Evolutionary conservation across 2,113 vertebrate species (phyloP).

Genomic region (Genyomyrus donnyi): DNA sequence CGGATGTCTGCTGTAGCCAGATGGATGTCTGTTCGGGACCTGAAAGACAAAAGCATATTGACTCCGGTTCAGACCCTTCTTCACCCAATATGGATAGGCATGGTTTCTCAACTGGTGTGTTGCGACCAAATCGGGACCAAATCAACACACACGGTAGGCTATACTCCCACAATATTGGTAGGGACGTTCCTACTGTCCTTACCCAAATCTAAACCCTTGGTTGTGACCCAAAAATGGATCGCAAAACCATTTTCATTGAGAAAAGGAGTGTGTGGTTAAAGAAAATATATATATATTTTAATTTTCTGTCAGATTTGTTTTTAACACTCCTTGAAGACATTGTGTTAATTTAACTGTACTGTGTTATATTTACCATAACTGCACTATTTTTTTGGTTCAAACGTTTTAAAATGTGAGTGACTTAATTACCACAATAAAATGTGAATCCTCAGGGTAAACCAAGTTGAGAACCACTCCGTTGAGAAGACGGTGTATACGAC

Average conservation of each 20-base stretch:
- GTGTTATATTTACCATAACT: background rate
- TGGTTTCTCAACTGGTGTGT: background rate
- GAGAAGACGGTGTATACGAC: background rate
- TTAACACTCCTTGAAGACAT: background rate
- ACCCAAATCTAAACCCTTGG: background rate
- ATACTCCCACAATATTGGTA: background rate
- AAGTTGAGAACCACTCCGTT: background rate
- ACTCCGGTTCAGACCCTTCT: background rate
- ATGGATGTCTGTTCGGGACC: background rate
- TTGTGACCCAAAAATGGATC: background rate
- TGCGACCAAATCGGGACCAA: background rate
- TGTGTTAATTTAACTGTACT: background rate
- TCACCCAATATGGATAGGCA: background rate
- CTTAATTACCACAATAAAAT: background rate
- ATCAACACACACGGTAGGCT: background rate
- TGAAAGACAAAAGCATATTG: background rate
- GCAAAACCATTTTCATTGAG: background rate
- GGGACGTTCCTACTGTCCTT: background rate
- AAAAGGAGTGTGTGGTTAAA: background rate
- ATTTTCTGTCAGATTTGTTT: background rate
- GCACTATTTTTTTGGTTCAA: background rate
- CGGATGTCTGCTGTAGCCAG: background rate
- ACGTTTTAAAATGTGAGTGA: background rate
- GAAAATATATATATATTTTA: background rate
- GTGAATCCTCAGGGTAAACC: background rate